Base-by-base conservation (phyloP, 2,888 invertebrate genomes). In the Drosophila pegasa region DNA sequence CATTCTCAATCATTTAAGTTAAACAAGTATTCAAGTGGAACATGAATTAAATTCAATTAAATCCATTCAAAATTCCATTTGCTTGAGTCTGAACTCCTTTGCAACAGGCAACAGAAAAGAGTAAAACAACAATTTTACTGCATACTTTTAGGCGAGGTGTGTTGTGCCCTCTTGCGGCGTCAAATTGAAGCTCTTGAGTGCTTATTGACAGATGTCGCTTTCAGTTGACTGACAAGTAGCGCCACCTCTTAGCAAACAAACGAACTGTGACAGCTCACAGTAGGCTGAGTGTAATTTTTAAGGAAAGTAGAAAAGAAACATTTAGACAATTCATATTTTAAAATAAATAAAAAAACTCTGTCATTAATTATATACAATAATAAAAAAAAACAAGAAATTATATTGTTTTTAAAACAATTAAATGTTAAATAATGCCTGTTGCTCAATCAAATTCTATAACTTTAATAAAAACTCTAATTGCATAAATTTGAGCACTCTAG, bases 201-300 rank as follows among this genome's bases (percentile, higher is more conserved):
- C 35, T 8, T 3, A 16, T 48, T 71, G 75, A 61, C 75, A 87
- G 85, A 74, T 78, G 85, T 71, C 87, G 85, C 84, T 70, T 70
- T 78, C 1, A 10, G 9, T 50, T 64, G 52, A 71, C 45, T 40
- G 63, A 55, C 65, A 56, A 18, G 45, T 52, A 52, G 80, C 82
- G 80, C 87, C 87, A 61, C 60, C 82, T 76, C 37, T 41, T 18
- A 60, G 18, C n/a, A n/a, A 37, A 9, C 41, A n/a, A 31, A n/a
- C 4, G 45, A 70, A 84, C 16, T 52, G 8, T 31, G 14, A 18
- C 4, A 2, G 2, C 0, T 25, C 4, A 60, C 64, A 63, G 31
- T 62, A 29, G 40, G 25, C 16, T 41, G 14, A 29, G 3, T 1
- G 9, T n/a, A 6, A 14, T 41, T 12, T 41, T 55, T 3, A 10